Conservation (phyloP, 1,140 invertebrate species). For the Drosophila sechellia region DNA sequence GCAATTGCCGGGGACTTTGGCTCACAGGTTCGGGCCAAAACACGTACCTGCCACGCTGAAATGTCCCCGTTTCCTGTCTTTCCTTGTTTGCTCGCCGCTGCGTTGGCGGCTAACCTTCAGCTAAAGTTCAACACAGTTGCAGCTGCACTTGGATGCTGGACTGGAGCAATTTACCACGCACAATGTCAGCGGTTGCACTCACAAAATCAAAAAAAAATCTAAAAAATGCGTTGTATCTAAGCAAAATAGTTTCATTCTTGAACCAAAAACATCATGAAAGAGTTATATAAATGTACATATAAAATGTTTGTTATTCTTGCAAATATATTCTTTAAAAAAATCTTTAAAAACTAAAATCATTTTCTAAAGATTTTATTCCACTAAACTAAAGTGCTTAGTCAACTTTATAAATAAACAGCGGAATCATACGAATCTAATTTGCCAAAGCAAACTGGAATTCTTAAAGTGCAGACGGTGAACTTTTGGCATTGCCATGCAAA, state of each 20-base stretch:
- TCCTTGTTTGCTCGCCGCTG: slow-evolving; percentile 55
- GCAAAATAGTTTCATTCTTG: no score
- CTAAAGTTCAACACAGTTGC: slow-evolving; percentile 45
- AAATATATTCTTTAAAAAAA: not conserved
- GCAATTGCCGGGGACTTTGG: slow-evolving; percentile 52
- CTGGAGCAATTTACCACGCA: slow-evolving; percentile 19
- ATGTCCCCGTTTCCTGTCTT: slow-evolving; percentile 15
- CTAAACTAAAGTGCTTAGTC: no score
- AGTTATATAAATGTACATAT: no score
- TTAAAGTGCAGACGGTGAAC: not conserved
- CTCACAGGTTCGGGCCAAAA: slow-evolving; percentile 36
- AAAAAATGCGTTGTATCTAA: no score
- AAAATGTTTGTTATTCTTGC: no score
- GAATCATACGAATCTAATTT: no score
- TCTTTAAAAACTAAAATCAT: not conserved
- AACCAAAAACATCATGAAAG: no score
- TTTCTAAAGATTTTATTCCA: no score
- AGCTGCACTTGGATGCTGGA: slow-evolving; percentile 38
- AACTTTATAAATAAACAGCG: no score
- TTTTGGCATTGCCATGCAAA: slow-evolving; percentile 34
- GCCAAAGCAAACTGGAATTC: not conserved
- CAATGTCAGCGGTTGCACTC: slow-evolving; percentile 2
- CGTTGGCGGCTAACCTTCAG: slow-evolving; percentile 55
- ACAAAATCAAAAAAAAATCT: no score
- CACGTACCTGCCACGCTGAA: slow-evolving; percentile 33